Evolutionary conservation across 2,888 invertebrate genomes (phyloP).

Genomic region (Drosophila subquinaria): DNA sequence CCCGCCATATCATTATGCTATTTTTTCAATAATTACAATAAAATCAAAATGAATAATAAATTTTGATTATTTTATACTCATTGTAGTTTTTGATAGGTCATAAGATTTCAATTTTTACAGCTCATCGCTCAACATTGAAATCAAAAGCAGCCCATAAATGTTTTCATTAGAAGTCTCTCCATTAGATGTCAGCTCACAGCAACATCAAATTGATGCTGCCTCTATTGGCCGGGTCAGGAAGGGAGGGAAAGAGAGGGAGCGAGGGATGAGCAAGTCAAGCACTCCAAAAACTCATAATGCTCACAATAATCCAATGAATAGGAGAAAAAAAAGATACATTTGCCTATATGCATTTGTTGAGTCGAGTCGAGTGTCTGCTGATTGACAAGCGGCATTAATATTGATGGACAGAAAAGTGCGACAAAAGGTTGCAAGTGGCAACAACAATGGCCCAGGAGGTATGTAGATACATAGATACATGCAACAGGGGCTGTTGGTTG

Average conservation of each 20-base stretch:
- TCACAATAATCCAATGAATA: slow-evolving; percentile 19
- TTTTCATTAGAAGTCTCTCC: slow-evolving; percentile 4
- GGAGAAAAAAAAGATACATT: slow-evolving; percentile 26
- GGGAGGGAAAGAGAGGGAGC: background rate
- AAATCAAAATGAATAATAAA: too few relatives aligned
- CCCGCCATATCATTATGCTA: too few relatives aligned
- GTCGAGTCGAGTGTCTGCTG: slow-evolving; percentile 25
- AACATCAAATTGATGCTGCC: slow-evolving; percentile 27
- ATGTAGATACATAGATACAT: background rate
- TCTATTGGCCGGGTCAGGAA: slow-evolving; percentile 17
- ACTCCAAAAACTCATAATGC: slow-evolving; percentile 25
- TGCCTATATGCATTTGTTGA: slow-evolving; percentile 40
- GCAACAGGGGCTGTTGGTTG: slow-evolving; percentile 27
- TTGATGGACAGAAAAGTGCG: slow-evolving; percentile 53
- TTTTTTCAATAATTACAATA: too few relatives aligned
- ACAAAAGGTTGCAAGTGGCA: slow-evolving; percentile 56
- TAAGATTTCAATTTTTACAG: background rate
- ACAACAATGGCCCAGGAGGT: slow-evolving; percentile 22
- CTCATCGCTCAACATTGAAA: slow-evolving; percentile 14
- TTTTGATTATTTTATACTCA: background rate
- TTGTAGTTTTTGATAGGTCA: background rate
- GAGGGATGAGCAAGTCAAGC: slow-evolving; percentile 20
- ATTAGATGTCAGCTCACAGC: slow-evolving; percentile 53
- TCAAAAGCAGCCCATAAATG: slow-evolving; percentile 17
- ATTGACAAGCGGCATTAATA: slow-evolving; percentile 60